Conservation (phyloP, 92 coral and sea anemone genomes). For the Epizoanthus illoricatus region DNA sequence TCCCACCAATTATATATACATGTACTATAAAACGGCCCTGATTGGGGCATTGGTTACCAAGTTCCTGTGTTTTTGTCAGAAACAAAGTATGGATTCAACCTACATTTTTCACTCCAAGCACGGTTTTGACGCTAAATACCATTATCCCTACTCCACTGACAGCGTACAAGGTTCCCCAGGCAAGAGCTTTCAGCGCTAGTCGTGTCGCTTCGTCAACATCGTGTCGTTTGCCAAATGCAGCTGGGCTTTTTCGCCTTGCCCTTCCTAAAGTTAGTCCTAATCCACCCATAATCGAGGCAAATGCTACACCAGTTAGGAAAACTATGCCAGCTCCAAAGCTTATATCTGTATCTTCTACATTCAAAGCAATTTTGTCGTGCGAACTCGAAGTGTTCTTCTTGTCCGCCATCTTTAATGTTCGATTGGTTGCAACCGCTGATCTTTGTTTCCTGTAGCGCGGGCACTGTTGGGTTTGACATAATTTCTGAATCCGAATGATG, state of each 20-base stretch:
- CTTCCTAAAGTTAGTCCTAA: slow-evolving; percentile 84
- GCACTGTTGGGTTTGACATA: not conserved
- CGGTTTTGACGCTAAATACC: slow-evolving; percentile 78
- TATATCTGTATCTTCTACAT: slow-evolving; percentile 13
- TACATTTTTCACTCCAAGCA: slow-evolving; percentile 80
- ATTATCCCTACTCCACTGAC: slow-evolving; percentile 84
- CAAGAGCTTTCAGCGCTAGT: slow-evolving; percentile 84
- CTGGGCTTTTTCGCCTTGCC: slow-evolving; percentile 78
- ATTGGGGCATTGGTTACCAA: not conserved
- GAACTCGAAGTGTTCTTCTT: not conserved
- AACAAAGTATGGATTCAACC: not conserved
- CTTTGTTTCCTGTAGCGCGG: not conserved
- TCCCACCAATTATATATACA: too few relatives aligned
- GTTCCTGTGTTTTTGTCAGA: not conserved
- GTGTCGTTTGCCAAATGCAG: slow-evolving; percentile 67
- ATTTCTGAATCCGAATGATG: too few relatives aligned
- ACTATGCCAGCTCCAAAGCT: slow-evolving; percentile 58
- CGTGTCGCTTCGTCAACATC: slow-evolving; percentile 75
- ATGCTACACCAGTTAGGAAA: slow-evolving; percentile 83
- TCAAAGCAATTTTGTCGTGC: slow-evolving; percentile 4
- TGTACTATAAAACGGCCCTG: too few relatives aligned
- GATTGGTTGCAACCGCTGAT: not conserved
- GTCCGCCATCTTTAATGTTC: slow-evolving; percentile 15
- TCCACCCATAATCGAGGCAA: slow-evolving; percentile 90
- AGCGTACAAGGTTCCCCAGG: slow-evolving; percentile 83